Evolutionary conservation across 2,113 vertebrate genomes (phyloP), one percentile per base, ranked within the genome.

Genomic region (Oreochromis aureus): DNA sequence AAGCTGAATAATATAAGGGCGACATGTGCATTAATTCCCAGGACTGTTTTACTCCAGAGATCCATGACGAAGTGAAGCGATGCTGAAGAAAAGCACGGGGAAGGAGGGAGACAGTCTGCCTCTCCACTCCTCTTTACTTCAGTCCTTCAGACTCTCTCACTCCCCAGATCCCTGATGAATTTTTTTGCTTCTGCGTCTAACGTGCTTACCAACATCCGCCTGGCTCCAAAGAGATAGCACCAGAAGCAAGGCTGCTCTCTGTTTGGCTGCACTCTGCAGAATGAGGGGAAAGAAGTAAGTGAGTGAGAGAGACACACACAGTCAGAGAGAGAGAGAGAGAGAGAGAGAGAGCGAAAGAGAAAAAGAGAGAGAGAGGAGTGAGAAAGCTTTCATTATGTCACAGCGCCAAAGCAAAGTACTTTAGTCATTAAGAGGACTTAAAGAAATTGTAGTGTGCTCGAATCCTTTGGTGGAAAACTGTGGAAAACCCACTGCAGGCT

Each of bases 181-280:
- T 27, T 44, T 78, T 56, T 81, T 53, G 2, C 87, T 82, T 80
- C 22, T 48, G 71, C 9, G 58, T 87, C 76, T 30, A 13, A 71
- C 7, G 80, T 56, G 18, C 89, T 87, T 83, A 34, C 48, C 66
- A 73, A 80, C 87, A 80, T 88, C 85, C 41, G 4, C 76, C 81
- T 27, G 82, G 18, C 79, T 88, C 80, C 84, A 53, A 84, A 1
- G 84, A 30, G 7, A 84, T 22, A 84, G 84, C 46, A 76, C 82
- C 41, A 53, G 4, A 76, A 69, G 56, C 71, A 27, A 55, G 81
- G 88, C 86, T 89, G 85, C 89, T 90, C 5, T 91, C 83, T 79
- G 91, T 89, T 55, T 16, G 41, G 76, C 92, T 76, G 91, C 84
- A 86, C 92, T 92, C 89, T 88, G 92, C 92, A 91, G 92, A 93